A percentile compares a stretch with the other conserved stretches of the same genome.
Conservation (phyloP, 1,140 invertebrate species). For the Zaprionus tsacasi region DNA sequence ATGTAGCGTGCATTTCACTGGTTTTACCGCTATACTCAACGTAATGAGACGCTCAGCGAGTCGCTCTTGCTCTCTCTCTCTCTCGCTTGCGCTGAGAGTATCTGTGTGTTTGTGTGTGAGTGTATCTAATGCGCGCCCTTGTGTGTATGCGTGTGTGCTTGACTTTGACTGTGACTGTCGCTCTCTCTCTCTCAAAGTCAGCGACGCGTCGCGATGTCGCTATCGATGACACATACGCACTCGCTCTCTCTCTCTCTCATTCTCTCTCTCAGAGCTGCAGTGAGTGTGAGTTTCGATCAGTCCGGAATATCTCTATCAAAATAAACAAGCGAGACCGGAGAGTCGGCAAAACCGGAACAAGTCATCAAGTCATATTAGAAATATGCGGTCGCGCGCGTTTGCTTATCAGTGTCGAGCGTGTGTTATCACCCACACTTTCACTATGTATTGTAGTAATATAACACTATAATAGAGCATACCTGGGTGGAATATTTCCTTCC, state of each 20-base stretch:
- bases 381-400: constrained; percentile 3
- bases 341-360: constrained; percentile 10
- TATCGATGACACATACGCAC: constrained; percentile 17
- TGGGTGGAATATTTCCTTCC: no score
- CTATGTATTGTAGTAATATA: neutral
- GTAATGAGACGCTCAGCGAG: neutral
- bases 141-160: constrained; percentile 7
- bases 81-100: neutral
- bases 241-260: neutral
- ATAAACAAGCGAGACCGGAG: neutral
- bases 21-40: constrained; percentile 20
- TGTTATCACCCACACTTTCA: constrained; percentile 26
- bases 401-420: neutral
- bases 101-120: neutral
- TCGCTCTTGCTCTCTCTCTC: neutral
- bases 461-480: no score
- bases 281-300: constrained; percentile 15
- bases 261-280: neutral
- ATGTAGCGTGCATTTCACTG: neutral
- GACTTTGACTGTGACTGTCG: constrained; percentile 25
- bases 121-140: neutral
- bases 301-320: neutral
- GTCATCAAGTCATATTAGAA: neutral
- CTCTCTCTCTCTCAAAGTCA: constrained; percentile 6
- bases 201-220: constrained; percentile 4